Conservation (phyloP, 2,113 vertebrate species). For the Callipepla squamata region DNA sequence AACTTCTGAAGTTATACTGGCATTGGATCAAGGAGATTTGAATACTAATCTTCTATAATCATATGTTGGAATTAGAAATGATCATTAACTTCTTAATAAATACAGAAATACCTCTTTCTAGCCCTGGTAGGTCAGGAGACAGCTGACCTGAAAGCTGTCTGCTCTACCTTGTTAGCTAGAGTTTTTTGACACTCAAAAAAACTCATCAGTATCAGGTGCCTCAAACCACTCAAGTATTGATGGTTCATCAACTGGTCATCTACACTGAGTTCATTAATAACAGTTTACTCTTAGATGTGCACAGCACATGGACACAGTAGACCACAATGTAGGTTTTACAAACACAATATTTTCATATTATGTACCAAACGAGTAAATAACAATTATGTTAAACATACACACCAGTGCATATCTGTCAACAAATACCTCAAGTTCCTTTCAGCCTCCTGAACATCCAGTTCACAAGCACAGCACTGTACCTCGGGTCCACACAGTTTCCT, state of each 20-base stretch:
- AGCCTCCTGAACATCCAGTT: neutral
- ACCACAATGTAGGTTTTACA: neutral
- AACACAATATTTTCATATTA: neutral
- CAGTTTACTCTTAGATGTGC: neutral
- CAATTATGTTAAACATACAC: neutral
- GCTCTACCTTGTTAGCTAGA: neutral
- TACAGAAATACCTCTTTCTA: conserved; percentile 8
- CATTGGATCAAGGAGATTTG: neutral
- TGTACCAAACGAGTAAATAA: neutral
- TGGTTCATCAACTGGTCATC: neutral
- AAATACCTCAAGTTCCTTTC: neutral
- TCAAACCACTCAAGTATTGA: neutral
- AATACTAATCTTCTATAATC: conserved; percentile 18
- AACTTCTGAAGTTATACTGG: conserved; percentile 20
- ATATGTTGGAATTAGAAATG: conserved; percentile 9
- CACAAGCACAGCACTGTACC: neutral
- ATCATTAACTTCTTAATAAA: conserved; percentile 39
- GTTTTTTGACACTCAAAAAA: neutral
- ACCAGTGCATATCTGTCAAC: neutral
- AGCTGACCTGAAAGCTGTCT: neutral
- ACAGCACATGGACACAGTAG: neutral
- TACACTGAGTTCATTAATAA: neutral
- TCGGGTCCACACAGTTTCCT: neutral
- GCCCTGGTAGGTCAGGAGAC: neutral
- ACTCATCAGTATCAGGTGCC: neutral